phyloP scores from a whole-genome alignment of 2,113 vertebrate genomes.

The Oophaga pumilio region DNA sequence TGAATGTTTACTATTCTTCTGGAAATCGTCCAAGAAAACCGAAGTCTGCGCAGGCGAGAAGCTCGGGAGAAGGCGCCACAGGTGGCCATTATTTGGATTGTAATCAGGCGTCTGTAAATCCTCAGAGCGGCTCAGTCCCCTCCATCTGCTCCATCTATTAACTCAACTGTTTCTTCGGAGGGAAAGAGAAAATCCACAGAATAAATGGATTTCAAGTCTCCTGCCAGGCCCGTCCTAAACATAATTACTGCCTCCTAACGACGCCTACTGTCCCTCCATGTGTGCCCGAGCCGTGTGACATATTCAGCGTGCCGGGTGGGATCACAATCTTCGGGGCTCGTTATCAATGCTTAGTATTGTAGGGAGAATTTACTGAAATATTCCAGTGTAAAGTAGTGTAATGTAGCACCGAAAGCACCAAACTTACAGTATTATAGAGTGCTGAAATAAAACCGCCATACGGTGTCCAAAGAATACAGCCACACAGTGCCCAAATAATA shows the following conservation, averaged over 20 bases:
- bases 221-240: slow-evolving; percentile 1
- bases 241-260: slow-evolving; percentile 1
- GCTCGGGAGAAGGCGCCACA: not conserved
- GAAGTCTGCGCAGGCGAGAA: not conserved
- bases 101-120: slow-evolving; percentile 25
- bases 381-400: not conserved
- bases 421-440: not conserved
- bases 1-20: slow-evolving; percentile 12
- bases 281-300: not conserved
- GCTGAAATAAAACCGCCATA: not conserved
- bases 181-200: not conserved
- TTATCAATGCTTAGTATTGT: not conserved
- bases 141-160: slow-evolving; percentile 43
- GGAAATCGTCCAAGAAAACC: not conserved
- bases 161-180: not conserved
- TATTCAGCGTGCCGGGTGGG: too few relatives aligned
- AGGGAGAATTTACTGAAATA: not conserved
- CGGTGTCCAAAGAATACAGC: not conserved
- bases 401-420: not conserved
- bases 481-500: not conserved
- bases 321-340: not conserved
- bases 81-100: slow-evolving; percentile 40
- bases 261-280: not conserved
- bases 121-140: not conserved
- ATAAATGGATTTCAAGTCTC: not conserved